Evolutionary conservation across 2,797 vertebrate species (phyloP).

Genomic region (Pygocentrus nattereri): DNA sequence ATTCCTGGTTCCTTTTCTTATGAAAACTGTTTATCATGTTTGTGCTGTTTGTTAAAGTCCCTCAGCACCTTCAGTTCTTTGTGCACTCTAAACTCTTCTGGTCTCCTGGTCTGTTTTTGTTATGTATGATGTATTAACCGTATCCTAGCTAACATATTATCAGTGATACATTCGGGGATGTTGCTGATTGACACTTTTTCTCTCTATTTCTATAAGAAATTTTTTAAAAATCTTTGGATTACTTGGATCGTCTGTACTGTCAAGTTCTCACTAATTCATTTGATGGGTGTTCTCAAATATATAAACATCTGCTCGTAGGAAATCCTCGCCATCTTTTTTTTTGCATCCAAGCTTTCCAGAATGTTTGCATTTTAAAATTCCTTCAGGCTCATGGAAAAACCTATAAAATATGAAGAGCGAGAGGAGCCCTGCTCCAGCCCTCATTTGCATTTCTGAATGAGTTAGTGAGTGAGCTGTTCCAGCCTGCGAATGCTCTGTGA

Average conservation of each 20-base stretch:
- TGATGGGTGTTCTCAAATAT: slow-evolving; percentile 2
- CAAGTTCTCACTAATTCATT: not conserved
- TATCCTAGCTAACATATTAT: not conserved
- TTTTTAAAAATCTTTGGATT: not conserved
- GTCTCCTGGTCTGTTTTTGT: not conserved
- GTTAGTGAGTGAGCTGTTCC: not conserved
- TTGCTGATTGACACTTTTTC: not conserved
- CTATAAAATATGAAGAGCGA: not conserved
- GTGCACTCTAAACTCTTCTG: too few species aligned
- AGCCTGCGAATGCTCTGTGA: not conserved
- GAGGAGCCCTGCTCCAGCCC: not conserved
- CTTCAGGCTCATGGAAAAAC: not conserved
- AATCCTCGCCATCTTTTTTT: not conserved
- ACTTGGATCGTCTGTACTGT: not conserved
- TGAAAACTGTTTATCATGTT: not conserved
- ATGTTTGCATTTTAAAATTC: not conserved
- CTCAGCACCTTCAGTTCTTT: not conserved
- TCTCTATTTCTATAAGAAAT: not conserved
- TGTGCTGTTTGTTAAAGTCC: not conserved
- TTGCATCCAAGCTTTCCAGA: not conserved
- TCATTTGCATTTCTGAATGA: slow-evolving; percentile 9
- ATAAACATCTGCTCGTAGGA: slow-evolving; percentile 1
- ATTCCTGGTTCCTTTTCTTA: not conserved
- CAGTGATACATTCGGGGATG: too few species aligned
- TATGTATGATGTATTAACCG: not conserved